Conservation (phyloP, 2,888 invertebrate genomes). For the Drosophila siamana region DNA sequence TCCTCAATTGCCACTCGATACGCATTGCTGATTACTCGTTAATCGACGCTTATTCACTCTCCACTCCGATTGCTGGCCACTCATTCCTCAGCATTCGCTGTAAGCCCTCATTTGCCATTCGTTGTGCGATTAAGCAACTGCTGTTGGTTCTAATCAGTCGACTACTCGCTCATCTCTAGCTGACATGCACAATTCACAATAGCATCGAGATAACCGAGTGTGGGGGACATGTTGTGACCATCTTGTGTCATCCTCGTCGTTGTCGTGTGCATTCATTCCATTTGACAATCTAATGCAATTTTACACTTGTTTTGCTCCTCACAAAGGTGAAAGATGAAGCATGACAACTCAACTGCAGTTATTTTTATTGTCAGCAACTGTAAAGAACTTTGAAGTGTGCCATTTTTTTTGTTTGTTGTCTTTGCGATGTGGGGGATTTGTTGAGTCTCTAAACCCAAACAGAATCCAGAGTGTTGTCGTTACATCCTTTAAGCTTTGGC, state of each 20-base stretch:
- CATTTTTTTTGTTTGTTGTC: background rate
- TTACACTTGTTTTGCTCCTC: constrained; percentile 12
- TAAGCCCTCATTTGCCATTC: too few species aligned
- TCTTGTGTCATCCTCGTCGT: background rate
- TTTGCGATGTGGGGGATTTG: background rate
- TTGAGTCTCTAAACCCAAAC: background rate
- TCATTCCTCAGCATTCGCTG: too few species aligned
- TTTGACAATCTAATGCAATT: constrained; percentile 19
- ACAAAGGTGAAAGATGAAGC: constrained; percentile 4
- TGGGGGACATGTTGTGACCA: background rate
- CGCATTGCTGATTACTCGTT: background rate
- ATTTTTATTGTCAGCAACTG: background rate
- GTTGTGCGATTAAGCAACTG: too few species aligned
- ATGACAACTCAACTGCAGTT: background rate
- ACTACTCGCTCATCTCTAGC: background rate
- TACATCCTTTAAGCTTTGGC: background rate
- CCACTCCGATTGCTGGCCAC: background rate
- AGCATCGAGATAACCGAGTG: background rate
- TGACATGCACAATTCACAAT: background rate
- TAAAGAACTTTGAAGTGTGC: background rate
- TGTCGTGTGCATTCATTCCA: constrained; percentile 2
- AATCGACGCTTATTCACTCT: background rate
- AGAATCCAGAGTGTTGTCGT: background rate
- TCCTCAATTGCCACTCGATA: constrained; percentile 27
- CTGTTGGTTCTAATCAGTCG: too few species aligned